Evolutionary conservation across 2,888 invertebrate species (phyloP), one percentile per base, ranked within the genome.

Genomic region (Agrotis exclamationis): DNA sequence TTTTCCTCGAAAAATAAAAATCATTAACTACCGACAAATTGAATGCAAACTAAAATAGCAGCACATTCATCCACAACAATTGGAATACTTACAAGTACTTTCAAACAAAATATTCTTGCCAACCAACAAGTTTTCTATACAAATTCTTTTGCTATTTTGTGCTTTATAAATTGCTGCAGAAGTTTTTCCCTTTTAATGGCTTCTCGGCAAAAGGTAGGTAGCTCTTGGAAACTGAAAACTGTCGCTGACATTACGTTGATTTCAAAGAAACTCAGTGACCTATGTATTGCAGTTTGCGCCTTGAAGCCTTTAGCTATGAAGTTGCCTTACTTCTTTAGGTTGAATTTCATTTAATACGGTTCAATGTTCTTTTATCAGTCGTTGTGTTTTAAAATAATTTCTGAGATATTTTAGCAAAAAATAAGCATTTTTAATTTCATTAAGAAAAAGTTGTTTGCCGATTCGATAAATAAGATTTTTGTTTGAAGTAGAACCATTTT

Each of bases 211-310:
- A 47, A 20, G 24, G 48, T 44, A 62, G 62, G 64, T 56, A 14
- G n/a, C 33, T 33, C n/a, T 56, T 33, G 14, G 13, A 11, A 56
- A 28, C 28, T 63, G 24, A 66, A 47, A 5, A 9, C 59, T 79
- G 79, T 11, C 63, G 59, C 77, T 69, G 77, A 76, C 63, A 63
- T 63, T 53, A 64, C 63, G 71, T 64, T 67, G 69, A 82, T 70
- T 79, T 75, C 63, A 75, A 75, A 83, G 83, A 63, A 80, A 76
- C 54, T 11, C 64, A 13, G 64, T 69, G 80, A 80, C 71, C 67
- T 74, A 58, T 68, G 72, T 48, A 28, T 39, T 76, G 58, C 22
- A 63, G 11, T 59, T 70, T 24, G 33, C 58, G 39, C 50, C 58
- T 68, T 28, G n/a, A 3, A 20, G 39, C 28, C 39, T 16, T 33